Percentiles rank a stretch among this genome's conserved stretches.
phyloP scores from a whole-genome alignment of 2,888 invertebrate species.

The Aquatica leii region DNA sequence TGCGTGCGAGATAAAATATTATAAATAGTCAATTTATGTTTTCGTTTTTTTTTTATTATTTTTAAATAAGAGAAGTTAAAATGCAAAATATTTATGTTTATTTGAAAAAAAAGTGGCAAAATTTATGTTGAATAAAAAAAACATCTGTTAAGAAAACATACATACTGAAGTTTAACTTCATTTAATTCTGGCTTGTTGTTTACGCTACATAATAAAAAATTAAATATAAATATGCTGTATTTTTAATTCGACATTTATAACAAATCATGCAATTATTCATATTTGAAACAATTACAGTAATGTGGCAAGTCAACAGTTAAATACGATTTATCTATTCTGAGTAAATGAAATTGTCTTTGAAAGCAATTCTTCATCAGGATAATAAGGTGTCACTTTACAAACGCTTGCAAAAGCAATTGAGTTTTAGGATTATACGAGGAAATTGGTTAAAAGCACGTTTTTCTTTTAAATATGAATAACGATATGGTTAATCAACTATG shows the following conservation, averaged over 20 bases:
- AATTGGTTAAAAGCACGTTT: background rate
- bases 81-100: constrained; percentile 18
- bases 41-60: constrained; percentile 25
- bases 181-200: too few species aligned
- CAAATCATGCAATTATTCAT: too few species aligned
- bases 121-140: constrained; percentile 16
- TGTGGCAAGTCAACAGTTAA: constrained; percentile 5
- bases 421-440: constrained; percentile 9
- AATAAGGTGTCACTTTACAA: constrained; percentile 7
- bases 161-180: too few species aligned
- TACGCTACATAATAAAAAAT: too few species aligned
- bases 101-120: constrained; percentile 10
- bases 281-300: background rate
- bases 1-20: constrained; percentile 43
- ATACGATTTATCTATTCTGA: background rate
- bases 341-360: constrained; percentile 2
- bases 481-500: constrained; percentile 12
- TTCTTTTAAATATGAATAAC: constrained; percentile 11
- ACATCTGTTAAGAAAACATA: too few species aligned
- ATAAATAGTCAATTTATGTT: constrained; percentile 41
- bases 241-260: too few species aligned
- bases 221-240: too few species aligned
- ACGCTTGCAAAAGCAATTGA: constrained; percentile 5
- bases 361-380: constrained; percentile 11
- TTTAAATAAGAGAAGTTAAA: constrained; percentile 28